Conservation (phyloP, 2,113 vertebrate genomes). For the Pogona vitticeps region DNA sequence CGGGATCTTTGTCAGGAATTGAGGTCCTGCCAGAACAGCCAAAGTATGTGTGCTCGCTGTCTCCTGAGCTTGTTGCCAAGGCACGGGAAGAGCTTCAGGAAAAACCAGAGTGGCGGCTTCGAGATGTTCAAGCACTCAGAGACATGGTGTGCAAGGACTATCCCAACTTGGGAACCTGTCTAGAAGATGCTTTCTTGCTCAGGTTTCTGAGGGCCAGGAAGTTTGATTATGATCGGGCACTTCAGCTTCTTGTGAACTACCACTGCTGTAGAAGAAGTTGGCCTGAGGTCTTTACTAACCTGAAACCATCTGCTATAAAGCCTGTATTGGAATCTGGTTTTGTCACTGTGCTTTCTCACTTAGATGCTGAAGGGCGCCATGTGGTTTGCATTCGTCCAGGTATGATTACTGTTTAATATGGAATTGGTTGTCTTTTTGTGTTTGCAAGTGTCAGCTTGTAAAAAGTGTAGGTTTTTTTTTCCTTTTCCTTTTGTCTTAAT, state of each 20-base stretch:
- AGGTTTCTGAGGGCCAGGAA: constrained; percentile 97
- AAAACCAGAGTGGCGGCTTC: constrained; percentile 95
- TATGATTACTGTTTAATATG: constrained; percentile 54
- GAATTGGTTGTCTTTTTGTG: accelerated
- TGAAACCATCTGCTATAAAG: constrained; percentile 89
- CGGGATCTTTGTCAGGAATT: constrained; percentile 71
- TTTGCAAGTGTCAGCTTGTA: not conserved
- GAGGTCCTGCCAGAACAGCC: constrained; percentile 77
- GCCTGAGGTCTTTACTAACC: constrained; percentile 93
- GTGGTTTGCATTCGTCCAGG: constrained; percentile 93
- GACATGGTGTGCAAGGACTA: constrained; percentile 97
- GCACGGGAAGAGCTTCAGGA: constrained; percentile 96
- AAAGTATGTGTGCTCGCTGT: constrained; percentile 88
- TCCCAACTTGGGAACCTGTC: constrained; percentile 86
- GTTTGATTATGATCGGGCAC: constrained; percentile 94
- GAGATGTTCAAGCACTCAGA: constrained; percentile 93
- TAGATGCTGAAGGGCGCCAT: constrained; percentile 89
- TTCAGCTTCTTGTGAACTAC: constrained; percentile 96
- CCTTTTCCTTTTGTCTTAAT: not conserved
- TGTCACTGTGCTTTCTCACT: constrained; percentile 89
- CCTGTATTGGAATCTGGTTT: constrained; percentile 92
- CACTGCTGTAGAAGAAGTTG: constrained; percentile 89
- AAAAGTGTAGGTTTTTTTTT: not conserved
- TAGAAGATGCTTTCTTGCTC: constrained; percentile 92
- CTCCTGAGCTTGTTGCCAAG: constrained; percentile 89